A percentile compares a stretch with the other conserved stretches of the same genome.
Conservation (phyloP, 2,888 invertebrate genomes). For the Drosophila vallismaia region DNA sequence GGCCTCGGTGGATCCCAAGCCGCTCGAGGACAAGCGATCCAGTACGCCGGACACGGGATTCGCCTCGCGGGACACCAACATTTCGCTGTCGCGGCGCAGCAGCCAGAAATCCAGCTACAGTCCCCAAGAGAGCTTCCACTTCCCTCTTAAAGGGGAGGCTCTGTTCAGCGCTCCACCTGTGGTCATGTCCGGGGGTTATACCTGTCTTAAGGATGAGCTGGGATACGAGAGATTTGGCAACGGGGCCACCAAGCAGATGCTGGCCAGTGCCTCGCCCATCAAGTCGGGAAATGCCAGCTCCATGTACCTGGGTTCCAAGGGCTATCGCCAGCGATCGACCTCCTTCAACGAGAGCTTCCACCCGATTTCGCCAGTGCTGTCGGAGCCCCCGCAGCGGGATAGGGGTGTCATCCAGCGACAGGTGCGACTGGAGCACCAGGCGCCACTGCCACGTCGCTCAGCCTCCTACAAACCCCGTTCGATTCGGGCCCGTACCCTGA, state of each 20-base stretch:
- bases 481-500: slow-evolving; percentile 85
- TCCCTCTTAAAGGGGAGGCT: slow-evolving; percentile 62
- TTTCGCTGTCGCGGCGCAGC: slow-evolving; percentile 83
- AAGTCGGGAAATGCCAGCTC: slow-evolving; percentile 76
- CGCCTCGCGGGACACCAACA: slow-evolving; percentile 83
- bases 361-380: slow-evolving; percentile 80
- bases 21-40: slow-evolving; percentile 83
- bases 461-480: slow-evolving; percentile 84
- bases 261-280: slow-evolving; percentile 80
- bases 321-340: slow-evolving; percentile 84
- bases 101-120: slow-evolving; percentile 84
- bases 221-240: slow-evolving; percentile 71
- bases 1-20: slow-evolving; percentile 62
- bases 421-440: slow-evolving; percentile 35
- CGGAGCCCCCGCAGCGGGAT: slow-evolving; percentile 72
- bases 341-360: slow-evolving; percentile 85
- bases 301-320: slow-evolving; percentile 70
- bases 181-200: slow-evolving; percentile 67
- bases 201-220: slow-evolving; percentile 70
- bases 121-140: slow-evolving; percentile 81
- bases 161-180: slow-evolving; percentile 65
- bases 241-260: slow-evolving; percentile 63
- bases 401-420: slow-evolving; percentile 32
- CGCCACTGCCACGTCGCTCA: slow-evolving; percentile 56
- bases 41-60: slow-evolving; percentile 84